Evolutionary conservation across 1,140 invertebrate species (phyloP), one percentile per base, ranked within the genome.

Genomic region (Heliconius hewitsoni): DNA sequence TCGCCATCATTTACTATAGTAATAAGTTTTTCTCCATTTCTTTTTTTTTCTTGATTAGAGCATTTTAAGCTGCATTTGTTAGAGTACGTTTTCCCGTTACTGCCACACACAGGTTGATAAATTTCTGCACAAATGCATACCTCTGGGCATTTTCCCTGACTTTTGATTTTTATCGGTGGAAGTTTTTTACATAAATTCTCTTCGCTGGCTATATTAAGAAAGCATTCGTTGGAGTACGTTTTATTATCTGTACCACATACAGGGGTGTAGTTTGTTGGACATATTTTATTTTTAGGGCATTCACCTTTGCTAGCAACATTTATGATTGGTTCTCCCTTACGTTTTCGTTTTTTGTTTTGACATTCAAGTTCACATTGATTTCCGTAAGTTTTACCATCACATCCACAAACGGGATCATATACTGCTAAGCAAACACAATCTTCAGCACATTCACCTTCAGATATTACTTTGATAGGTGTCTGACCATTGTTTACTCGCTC

Each of bases 91-190:
- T 79, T 84, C 16, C 82, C 81, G 75, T 91, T 83, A 73, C 83
- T 88, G 1, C 85, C 89, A 82, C 93, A 94, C 2, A 93, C 85
- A 13, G 91, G 89, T 4, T 76, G 23, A 71, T 86, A 88, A 8
- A 81, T 50, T 16, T 39, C 6, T 11, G 76, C 19, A 34, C 86
- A 89, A 13, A 52, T 39, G 19, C 84, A 86, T 66, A 95, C 13
- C 57, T 23, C 95, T 86, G 97, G 97, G 74, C 95, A 97, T 76
- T 95, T 91, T 97, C 98, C 80, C 95, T 95, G 4, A 23, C 72
- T 75, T 13, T 16, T 52, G 4, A 82, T 50, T 4, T 19, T 30
- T 3, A 87, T 77, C 0, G 72, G n/a, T 34, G 79, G 77, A 27
- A 74, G 18, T 0, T 74, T 37, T 16, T 79, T 76, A 3, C 37